These are phyloP conservation scores for Halocynthia roretzi DNA, from an alignment of 23 tunicate species.

Conservation along the genomic window DNA sequence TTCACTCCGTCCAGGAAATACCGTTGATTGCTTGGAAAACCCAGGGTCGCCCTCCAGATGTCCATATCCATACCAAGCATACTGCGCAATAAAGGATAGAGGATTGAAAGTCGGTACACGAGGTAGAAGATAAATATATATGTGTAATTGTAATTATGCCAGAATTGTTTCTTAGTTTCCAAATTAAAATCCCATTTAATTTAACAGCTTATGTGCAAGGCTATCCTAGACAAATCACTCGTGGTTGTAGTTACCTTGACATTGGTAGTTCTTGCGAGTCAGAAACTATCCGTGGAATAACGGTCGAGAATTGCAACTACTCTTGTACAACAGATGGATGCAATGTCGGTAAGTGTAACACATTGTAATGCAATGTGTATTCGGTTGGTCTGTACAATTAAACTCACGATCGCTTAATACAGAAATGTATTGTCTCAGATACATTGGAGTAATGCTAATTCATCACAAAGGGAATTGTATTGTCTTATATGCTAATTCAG, in stretches of 20 bases:
- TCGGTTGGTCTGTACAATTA: too few relatives aligned
- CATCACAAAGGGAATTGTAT: too few relatives aligned
- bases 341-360: constrained; percentile 14
- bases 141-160: not conserved
- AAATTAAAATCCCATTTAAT: too few relatives aligned
- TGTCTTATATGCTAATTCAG: too few relatives aligned
- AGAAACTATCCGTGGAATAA: not conserved
- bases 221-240: not conserved
- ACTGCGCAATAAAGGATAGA: not conserved
- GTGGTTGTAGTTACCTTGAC: constrained; percentile 2
- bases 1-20: not conserved
- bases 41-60: constrained; percentile 22
- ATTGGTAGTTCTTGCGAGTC: not conserved
- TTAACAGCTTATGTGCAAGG: not conserved
- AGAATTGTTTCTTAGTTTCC: not conserved
- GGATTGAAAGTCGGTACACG: constrained; percentile 15
- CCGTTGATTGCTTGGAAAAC: constrained; percentile 16
- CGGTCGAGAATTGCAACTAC: constrained; percentile 7
- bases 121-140: not conserved
- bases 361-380: too few relatives aligned
- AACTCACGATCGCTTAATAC: too few relatives aligned
- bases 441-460: too few relatives aligned
- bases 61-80: constrained; percentile 3
- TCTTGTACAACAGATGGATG: constrained; percentile 27
- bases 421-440: too few relatives aligned